Percentiles rank a stretch among this genome's conserved stretches.
Evolutionary conservation across 1,140 invertebrate genomes (phyloP).

Genomic region (Kradibia gibbosae): DNA sequence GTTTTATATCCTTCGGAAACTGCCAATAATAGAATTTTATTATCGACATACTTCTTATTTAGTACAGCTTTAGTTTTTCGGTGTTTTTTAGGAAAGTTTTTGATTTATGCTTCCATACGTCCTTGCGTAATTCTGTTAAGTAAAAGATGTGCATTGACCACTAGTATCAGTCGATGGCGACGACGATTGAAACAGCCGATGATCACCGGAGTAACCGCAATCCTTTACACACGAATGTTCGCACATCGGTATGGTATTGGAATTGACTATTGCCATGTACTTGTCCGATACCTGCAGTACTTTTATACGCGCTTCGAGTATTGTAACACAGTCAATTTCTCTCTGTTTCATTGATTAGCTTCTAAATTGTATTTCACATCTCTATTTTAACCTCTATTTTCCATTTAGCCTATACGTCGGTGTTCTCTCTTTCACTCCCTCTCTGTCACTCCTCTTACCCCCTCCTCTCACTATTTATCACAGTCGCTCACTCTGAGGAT

Average conservation of each 20-base stretch:
- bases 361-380: background rate
- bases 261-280: background rate
- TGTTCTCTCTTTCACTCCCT: background rate
- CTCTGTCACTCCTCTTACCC: too few relatives aligned
- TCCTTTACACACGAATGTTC: constrained; percentile 40
- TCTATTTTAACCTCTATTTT: background rate
- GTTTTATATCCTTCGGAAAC: background rate
- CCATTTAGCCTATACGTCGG: background rate
- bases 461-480: background rate
- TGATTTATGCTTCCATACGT: background rate
- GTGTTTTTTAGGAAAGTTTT: background rate
- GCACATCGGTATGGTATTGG: background rate
- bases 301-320: background rate
- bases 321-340: background rate
- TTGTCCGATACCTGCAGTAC: background rate
- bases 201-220: constrained; percentile 26
- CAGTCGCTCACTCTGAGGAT: background rate
- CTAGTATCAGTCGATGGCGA: constrained; percentile 5
- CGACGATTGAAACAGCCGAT: background rate
- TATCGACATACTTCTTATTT: background rate
- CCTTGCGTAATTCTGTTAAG: background rate
- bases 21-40: background rate
- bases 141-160: background rate
- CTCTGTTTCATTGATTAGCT: constrained; percentile 13
- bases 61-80: background rate